Evolutionary conservation across 2,888 invertebrate species (phyloP).

Genomic region (Coleophora flavipennella): DNA sequence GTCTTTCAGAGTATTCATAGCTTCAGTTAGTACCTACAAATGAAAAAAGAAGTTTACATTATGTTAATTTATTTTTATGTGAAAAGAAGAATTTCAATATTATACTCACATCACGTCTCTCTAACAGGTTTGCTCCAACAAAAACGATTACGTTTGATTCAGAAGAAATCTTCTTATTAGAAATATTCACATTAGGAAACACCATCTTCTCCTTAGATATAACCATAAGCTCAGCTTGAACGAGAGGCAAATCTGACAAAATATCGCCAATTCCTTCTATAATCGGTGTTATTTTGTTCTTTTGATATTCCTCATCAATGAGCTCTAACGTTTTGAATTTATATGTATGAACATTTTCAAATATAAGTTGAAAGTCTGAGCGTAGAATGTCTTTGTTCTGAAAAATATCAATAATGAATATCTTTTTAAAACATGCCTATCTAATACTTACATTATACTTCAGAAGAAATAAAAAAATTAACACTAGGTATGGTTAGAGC

Average conservation of each 20-base stretch:
- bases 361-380: constrained; percentile 76
- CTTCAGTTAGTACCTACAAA: constrained; percentile 55
- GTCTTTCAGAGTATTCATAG: constrained; percentile 64
- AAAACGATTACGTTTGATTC: constrained; percentile 66
- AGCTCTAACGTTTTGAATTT: constrained; percentile 75
- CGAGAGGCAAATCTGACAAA: constrained; percentile 77
- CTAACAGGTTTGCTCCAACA: constrained; percentile 65
- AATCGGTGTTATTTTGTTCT: constrained; percentile 56
- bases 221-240: constrained; percentile 77
- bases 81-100: background rate
- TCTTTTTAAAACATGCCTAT: no score
- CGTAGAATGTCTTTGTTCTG: constrained; percentile 69
- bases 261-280: constrained; percentile 70
- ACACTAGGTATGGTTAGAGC: no score
- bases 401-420: background rate
- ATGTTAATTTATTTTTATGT: background rate
- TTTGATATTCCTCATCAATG: constrained; percentile 62
- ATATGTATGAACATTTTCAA: constrained; percentile 78
- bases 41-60: background rate
- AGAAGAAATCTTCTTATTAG: constrained; percentile 72
- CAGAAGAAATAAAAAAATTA: no score
- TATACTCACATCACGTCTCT: constrained; percentile 51
- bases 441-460: no score
- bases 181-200: constrained; percentile 68
- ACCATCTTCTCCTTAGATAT: constrained; percentile 62